Evolutionary conservation across 2,113 vertebrate species (phyloP), one percentile per base, ranked within the genome.

Genomic region (Toxostoma redivivum): DNA sequence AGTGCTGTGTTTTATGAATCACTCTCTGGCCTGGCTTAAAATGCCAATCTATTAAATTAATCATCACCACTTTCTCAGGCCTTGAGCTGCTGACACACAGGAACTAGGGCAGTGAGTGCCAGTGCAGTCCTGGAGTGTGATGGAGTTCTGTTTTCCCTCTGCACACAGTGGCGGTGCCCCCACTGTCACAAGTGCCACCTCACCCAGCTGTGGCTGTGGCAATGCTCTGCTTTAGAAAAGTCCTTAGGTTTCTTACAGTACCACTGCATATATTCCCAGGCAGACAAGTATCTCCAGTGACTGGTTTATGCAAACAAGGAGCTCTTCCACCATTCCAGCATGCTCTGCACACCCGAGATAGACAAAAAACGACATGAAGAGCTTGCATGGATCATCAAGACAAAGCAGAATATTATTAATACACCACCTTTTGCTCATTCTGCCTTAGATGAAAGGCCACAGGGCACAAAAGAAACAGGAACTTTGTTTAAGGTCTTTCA

Each of bases 111-210:
- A 22, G 48, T 37, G 30, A 33, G 72, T 72, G 67, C 38, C 61
- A 45, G 1, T 1, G 9, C 28, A 0, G 1, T 37, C 35, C 42
- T 65, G 54, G 47, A 38, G 17, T 2, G 6, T 20, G 31, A 50
- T 11, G 45, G 42, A 57, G 51, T 45, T 65, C 27, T 81, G n/a
- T 53, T 82, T 67, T 54, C 15, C 12, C 17, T 19, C 31, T 53
- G n/a, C 42, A 33, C 19, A 17, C 11, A 7, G 14, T 3, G 10
- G 8, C 8, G 3, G 23, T 67, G 67, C 50, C 44, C 14, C 51
- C 21, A 42, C n/a, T 44, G 60, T 31, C 81, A 45, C 35, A 24
- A 19, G 37, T 12, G 37, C 58, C 15, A 16, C 21, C 18, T 69
- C 54, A 27, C 10, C 16, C 51, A 12, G 30, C 9, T 19, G 37